Evolutionary conservation across 2,797 vertebrate species (phyloP), one percentile per base, ranked within the genome.

Genomic region (Darevskia nairensis): DNA sequence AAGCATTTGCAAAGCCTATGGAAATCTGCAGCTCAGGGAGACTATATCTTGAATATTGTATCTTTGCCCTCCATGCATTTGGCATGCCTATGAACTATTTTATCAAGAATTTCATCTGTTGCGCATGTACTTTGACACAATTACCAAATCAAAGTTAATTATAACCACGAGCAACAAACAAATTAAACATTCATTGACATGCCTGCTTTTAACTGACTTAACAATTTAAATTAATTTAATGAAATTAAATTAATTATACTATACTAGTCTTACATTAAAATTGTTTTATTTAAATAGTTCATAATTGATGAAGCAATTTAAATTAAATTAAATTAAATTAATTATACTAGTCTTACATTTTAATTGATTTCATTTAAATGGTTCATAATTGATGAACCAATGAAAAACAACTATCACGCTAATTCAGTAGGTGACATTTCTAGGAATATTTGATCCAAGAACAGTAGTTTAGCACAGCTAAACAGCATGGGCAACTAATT

Each of bases 201-300:
- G 64, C 69, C 64, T 89, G 69, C 78, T 89, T 85, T 81, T 85
- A 82, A 82, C 25, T n/a, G 19, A 46, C 71, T 50, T 71, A 82
- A 77, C 59, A 59, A 77, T 75, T 87, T 82, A 19, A 23, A 46
- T 72, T 74, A 80, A 59, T 35, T 15, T 46, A 79, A 59, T 11
- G 8, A 25, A 68, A 76, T 85, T 84, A 71, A 71, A 59, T 75
- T 41, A 75, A 85, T 84, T 61, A 71, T 75, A 66, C 8, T 80
- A 27, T 76, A 68, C 7, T 50, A 50, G 50, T 13, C n/a, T 72
- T 44, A 80, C 39, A 80, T 80, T 84, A 64, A 61, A 80, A 88
- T 64, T 79, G 35, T 50, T 6, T 50, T 6, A 80, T 59, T 23
- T 80, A 59, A 74, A 74, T 74, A 74, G 72, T 74, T 74, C 59